Evolutionary conservation across 2,888 invertebrate species (phyloP).

Genomic region (Reticulitermes lucifugus): DNA sequence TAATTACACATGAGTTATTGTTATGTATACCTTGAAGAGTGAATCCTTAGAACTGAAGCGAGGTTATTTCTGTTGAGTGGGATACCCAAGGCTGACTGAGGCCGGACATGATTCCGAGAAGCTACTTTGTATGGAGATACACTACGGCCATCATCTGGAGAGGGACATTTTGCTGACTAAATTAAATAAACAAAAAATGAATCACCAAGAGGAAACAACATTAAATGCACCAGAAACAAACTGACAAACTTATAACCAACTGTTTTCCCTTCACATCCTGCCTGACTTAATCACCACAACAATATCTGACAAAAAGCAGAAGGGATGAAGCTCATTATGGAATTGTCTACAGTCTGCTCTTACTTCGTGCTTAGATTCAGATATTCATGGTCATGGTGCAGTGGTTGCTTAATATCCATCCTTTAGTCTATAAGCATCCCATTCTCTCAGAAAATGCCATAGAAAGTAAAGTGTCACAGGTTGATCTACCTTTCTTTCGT

Average conservation of each 20-base stretch:
- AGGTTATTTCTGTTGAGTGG: constrained; percentile 66
- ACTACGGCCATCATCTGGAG: constrained; percentile 32
- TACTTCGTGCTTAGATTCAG: no score
- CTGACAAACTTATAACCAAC: no score
- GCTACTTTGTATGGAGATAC: constrained; percentile 59
- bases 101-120: constrained; percentile 65
- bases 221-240: not conserved
- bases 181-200: not conserved
- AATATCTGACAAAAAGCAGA: no score
- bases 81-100: constrained; percentile 58
- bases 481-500: constrained; percentile 59
- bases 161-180: constrained; percentile 41
- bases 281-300: no score
- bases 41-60: constrained; percentile 75
- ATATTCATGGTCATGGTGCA: no score
- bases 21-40: constrained; percentile 66
- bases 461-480: no score
- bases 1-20: not conserved
- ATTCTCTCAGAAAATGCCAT: no score
- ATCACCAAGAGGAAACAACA: not conserved
- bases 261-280: no score
- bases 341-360: no score
- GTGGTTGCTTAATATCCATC: no score
- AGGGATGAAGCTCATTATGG: no score
- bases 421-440: no score